Percentiles rank a stretch among this genome's conserved stretches.
Evolutionary conservation across 2,797 vertebrate genomes (phyloP).

Genomic region (Aeoliscus strigatus): DNA sequence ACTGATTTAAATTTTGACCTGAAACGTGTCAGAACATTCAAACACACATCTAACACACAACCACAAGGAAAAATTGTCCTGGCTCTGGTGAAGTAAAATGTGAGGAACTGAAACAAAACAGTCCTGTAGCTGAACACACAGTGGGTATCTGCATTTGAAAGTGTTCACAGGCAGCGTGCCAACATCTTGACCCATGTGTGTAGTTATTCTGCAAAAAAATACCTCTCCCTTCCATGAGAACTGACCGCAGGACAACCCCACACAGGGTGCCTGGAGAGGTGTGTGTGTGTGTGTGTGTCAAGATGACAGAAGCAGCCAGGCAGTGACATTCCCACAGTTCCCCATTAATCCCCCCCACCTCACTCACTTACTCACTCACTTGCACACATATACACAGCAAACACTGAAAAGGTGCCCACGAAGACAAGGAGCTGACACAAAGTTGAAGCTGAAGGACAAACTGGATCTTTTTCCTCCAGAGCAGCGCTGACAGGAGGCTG

Average conservation of each 20-base stretch:
- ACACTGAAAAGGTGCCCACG: too few species aligned
- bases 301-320: conserved; percentile 24
- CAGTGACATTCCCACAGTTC: conserved; percentile 21
- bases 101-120: neutral
- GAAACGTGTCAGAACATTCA: too few species aligned
- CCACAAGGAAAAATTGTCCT: too few species aligned
- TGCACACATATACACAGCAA: neutral
- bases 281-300: conserved; percentile 22
- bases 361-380: conserved; percentile 1
- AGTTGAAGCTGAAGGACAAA: too few species aligned
- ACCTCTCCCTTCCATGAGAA: conserved; percentile 34
- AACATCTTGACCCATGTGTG: conserved; percentile 18
- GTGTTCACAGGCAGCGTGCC: neutral
- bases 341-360: neutral
- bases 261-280: conserved; percentile 13
- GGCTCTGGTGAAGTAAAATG: neutral
- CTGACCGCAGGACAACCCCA: conserved; percentile 55
- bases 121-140: neutral
- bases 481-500: too few species aligned
- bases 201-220: conserved; percentile 1
- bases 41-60: too few species aligned
- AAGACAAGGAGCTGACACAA: too few species aligned
- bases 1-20: too few species aligned
- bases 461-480: too few species aligned
- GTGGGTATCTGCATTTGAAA: neutral